Percentiles rank a stretch among this genome's conserved stretches.
Conservation (phyloP, 2,113 vertebrate species). For the Gorsachius goisagi region DNA sequence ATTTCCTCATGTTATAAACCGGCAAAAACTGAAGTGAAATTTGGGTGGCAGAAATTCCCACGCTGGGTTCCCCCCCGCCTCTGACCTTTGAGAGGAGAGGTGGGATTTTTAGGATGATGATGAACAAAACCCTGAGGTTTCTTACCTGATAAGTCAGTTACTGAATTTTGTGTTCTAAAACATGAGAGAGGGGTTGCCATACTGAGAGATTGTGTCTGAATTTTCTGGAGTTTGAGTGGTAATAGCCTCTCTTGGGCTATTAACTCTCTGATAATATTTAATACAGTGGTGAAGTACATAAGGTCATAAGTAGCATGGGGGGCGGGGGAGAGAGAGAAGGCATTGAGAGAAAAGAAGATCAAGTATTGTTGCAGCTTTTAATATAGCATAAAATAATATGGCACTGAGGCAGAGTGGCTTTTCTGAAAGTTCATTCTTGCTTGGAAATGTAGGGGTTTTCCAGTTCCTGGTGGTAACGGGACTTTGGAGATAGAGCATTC, state of each 20-base stretch:
- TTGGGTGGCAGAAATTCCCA: neutral
- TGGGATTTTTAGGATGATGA: neutral
- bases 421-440: neutral
- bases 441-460: neutral
- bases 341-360: neutral
- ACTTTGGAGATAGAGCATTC: neutral
- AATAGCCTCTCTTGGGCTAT: neutral
- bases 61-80: accelerated
- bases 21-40: neutral
- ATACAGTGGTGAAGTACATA: neutral
- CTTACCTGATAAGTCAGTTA: neutral
- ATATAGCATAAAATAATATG: neutral
- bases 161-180: neutral
- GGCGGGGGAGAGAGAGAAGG: neutral
- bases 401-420: neutral
- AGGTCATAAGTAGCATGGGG: neutral
- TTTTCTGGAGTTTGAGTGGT: neutral
- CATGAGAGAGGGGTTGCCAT: neutral
- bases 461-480: neutral
- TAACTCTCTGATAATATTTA: neutral
- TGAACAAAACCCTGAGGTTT: neutral
- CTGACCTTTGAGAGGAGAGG: neutral
- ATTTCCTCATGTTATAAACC: neutral
- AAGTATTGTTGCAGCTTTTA: neutral
- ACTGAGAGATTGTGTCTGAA: neutral